phyloP scores from a whole-genome alignment of 23 tunicate genomes.

The Diplosoma virens region DNA sequence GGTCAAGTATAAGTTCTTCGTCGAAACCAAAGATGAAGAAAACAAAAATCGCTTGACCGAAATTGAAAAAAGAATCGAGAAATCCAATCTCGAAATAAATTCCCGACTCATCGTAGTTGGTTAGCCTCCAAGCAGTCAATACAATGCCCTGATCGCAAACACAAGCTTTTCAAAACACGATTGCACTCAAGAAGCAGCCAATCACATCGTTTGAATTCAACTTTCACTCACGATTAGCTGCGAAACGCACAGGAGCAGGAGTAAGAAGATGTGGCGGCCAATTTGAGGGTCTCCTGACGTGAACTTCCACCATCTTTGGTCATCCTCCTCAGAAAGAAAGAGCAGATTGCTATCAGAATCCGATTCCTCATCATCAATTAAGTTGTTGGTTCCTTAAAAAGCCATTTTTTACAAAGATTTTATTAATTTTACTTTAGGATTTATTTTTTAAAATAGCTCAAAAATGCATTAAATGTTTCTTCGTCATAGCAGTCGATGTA shows the following conservation, averaged over 20 bases:
- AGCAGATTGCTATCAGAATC: neutral
- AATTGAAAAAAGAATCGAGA: conserved; percentile 73
- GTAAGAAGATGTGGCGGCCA: conserved; percentile 57
- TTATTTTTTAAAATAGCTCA: too few relatives aligned
- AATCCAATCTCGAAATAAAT: conserved; percentile 75
- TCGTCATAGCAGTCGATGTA: too few relatives aligned
- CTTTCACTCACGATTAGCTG: conserved; percentile 48
- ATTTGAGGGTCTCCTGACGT: conserved; percentile 22
- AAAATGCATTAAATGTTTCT: too few relatives aligned
- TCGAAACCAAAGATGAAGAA: conserved; percentile 84
- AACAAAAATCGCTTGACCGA: conserved; percentile 87
- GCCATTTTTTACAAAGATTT: too few relatives aligned
- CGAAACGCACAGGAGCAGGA: conserved; percentile 48
- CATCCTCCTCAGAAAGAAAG: neutral
- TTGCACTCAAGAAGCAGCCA: too few relatives aligned
- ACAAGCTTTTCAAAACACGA: neutral
- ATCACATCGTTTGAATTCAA: neutral
- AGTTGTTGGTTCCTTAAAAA: neutral
- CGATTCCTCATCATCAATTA: neutral
- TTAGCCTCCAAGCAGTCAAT: conserved; percentile 60
- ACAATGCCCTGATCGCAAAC: conserved; percentile 28
- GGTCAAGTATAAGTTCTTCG: conserved; percentile 77
- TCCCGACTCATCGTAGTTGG: conserved; percentile 32
- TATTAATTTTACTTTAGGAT: too few relatives aligned
- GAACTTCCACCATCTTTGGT: conserved; percentile 12